A percentile compares a stretch with the other conserved stretches of the same genome.
These are phyloP conservation scores for Eleginops maclovinus DNA, from an alignment of 2,113 vertebrate genomes.

Conservation along the genomic window DNA sequence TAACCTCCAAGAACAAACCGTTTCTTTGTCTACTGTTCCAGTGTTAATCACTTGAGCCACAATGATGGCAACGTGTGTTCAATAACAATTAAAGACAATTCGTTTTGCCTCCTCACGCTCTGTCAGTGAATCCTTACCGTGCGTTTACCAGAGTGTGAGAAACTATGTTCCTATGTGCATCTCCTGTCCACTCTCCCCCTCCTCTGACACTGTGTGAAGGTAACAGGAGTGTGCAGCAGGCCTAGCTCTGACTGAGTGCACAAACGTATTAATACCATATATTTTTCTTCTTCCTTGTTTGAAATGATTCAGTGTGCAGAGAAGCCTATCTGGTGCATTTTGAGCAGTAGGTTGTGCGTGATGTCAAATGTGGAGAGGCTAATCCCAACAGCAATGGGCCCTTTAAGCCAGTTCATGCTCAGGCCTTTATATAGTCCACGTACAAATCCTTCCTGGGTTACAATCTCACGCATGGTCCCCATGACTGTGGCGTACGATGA, in stretches of 20 bases:
- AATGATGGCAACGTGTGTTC: not conserved
- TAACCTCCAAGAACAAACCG: not conserved
- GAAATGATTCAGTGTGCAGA: slow-evolving; percentile 74
- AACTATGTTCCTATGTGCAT: not conserved
- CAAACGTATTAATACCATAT: slow-evolving; percentile 8
- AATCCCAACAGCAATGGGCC: slow-evolving; percentile 93
- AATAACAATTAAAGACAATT: slow-evolving; percentile 31
- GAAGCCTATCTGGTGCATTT: slow-evolving; percentile 82
- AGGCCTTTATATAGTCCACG: slow-evolving; percentile 95
- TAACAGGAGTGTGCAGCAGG: slow-evolving; percentile 24
- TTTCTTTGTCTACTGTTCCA: not conserved
- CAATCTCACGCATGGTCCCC: slow-evolving; percentile 88
- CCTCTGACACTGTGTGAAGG: slow-evolving; percentile 17
- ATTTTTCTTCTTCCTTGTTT: not conserved
- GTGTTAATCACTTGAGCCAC: not conserved
- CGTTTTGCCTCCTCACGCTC: not conserved
- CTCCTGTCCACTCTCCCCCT: slow-evolving; percentile 10
- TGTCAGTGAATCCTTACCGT: slow-evolving; percentile 23
- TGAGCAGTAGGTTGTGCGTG: slow-evolving; percentile 90
- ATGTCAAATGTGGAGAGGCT: slow-evolving; percentile 98
- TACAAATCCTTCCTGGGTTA: slow-evolving; percentile 89
- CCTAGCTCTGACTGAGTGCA: slow-evolving; percentile 8
- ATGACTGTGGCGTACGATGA: slow-evolving; percentile 85
- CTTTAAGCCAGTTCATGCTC: slow-evolving; percentile 99
- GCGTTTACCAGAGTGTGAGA: slow-evolving; percentile 9